Conservation (phyloP, 2,113 vertebrate species). For the Rhabdomys dilectus region DNA sequence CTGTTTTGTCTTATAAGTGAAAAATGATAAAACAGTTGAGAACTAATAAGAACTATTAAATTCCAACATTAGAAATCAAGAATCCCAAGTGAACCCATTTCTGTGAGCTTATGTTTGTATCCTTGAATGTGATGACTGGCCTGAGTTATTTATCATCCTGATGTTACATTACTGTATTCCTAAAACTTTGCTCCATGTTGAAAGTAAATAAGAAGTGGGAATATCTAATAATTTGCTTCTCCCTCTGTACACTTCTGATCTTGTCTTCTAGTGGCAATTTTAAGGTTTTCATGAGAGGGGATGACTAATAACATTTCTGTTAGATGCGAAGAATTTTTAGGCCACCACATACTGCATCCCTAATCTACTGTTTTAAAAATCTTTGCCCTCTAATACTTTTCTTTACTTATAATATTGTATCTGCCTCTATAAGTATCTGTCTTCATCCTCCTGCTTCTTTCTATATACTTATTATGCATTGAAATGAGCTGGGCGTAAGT, state of each 20-base stretch:
- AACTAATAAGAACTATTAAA: background rate
- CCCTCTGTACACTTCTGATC: background rate
- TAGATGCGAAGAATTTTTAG: background rate
- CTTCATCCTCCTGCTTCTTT: background rate
- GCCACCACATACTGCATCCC: background rate
- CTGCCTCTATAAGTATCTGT: background rate
- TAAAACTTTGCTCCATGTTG: background rate
- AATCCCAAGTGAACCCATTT: background rate
- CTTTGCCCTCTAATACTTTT: background rate
- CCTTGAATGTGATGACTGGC: slow-evolving; percentile 1
- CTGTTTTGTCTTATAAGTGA: background rate
- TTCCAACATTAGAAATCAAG: background rate
- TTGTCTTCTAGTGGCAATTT: background rate
- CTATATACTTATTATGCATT: background rate
- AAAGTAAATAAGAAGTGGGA: background rate
- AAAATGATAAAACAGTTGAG: background rate
- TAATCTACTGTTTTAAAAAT: background rate
- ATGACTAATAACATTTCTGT: background rate
- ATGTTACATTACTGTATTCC: background rate
- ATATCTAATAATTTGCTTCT: background rate
- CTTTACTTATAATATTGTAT: background rate
- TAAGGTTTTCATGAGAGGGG: background rate
- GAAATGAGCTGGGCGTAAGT: background rate
- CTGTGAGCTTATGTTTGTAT: background rate
- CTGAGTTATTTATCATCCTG: background rate